These are phyloP conservation scores for Rhinopomastus cyanomelas DNA, from an alignment of 2,113 vertebrate species.

Conservation along the genomic window DNA sequence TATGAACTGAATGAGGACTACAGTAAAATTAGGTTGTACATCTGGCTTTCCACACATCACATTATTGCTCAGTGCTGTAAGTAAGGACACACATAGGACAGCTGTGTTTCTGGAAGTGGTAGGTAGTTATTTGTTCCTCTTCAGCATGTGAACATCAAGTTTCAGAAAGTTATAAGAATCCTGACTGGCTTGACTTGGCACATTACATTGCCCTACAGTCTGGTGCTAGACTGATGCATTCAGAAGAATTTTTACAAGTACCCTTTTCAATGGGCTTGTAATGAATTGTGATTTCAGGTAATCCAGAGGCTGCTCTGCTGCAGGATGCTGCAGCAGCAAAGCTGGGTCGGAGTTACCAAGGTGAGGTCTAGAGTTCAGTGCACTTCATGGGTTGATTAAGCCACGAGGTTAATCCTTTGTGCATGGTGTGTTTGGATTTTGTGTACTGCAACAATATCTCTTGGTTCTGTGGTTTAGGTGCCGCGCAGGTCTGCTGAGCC, in stretches of 20 bases:
- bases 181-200: neutral
- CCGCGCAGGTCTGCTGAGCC: constrained; percentile 72
- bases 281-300: neutral
- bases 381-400: neutral
- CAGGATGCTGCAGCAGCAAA: neutral
- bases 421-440: neutral
- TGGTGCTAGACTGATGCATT: neutral
- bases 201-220: accelerated
- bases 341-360: neutral
- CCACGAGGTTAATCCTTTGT: neutral
- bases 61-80: neutral
- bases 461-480: constrained; percentile 67
- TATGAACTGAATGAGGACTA: neutral
- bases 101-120: neutral
- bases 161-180: neutral
- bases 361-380: neutral
- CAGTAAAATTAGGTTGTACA: neutral
- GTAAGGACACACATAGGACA: neutral
- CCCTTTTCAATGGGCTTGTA: neutral
- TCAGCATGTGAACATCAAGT: neutral
- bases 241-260: neutral
- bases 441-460: constrained; percentile 18
- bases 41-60: neutral
- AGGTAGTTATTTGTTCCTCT: neutral
- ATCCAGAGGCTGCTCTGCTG: neutral